Evolutionary conservation across 2,113 vertebrate species (phyloP).

Genomic region (Passerina amoena): DNA sequence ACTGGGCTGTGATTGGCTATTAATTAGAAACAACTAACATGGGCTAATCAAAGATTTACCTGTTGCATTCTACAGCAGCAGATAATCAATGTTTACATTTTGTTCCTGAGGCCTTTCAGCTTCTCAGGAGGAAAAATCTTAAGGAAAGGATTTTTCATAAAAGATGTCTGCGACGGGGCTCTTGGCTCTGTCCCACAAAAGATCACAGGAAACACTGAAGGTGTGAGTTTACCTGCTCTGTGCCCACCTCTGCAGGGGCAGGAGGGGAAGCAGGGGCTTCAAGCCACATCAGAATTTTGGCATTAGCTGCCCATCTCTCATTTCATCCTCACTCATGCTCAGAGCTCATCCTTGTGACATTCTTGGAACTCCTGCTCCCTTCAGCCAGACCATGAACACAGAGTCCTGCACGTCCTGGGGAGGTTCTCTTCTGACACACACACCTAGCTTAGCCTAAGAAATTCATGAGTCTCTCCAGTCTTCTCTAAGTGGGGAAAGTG

Average conservation of each 20-base stretch:
- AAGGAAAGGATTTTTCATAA: too few species aligned
- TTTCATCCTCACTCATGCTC: accelerated
- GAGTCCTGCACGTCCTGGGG: background rate
- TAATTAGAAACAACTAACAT: too few species aligned
- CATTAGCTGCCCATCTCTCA: background rate
- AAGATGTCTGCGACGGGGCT: too few species aligned
- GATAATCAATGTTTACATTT: too few species aligned
- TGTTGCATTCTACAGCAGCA: too few species aligned
- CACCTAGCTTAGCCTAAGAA: background rate
- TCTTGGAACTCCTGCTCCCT: background rate
- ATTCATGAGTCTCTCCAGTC: background rate
- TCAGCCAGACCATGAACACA: accelerated
- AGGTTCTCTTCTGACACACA: background rate
- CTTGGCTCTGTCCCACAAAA: background rate
- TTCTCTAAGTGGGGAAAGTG: background rate
- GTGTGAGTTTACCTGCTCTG: background rate
- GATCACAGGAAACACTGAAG: background rate
- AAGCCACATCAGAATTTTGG: background rate
- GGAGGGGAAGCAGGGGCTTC: background rate
- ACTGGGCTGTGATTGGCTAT: too few species aligned
- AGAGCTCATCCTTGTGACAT: background rate
- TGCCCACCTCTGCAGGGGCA: background rate
- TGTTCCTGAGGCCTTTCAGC: too few species aligned
- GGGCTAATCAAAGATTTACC: too few species aligned
- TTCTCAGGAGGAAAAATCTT: too few species aligned